Evolutionary conservation across 2,888 invertebrate genomes (phyloP).

Genomic region (Alsophila aescularia): DNA sequence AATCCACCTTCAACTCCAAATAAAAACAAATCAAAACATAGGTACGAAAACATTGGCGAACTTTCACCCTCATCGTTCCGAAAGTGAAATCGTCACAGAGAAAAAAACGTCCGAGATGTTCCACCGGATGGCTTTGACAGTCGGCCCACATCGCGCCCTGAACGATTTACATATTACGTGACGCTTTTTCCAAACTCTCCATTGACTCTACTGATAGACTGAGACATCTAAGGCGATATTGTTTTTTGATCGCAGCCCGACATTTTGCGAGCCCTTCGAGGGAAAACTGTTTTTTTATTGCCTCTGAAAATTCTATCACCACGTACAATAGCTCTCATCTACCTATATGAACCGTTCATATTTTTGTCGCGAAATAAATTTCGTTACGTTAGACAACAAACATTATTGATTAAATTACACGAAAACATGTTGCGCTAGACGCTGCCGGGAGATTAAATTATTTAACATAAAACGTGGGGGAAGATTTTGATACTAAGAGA

Average conservation of each 20-base stretch:
- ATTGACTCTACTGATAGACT: constrained; percentile 80
- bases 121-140: constrained; percentile 77
- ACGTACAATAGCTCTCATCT: constrained; percentile 8
- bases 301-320: constrained; percentile 68
- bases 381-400: constrained; percentile 53
- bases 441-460: constrained; percentile 68
- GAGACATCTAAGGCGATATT: constrained; percentile 78
- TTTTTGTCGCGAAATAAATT: constrained; percentile 51
- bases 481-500: constrained; percentile 64
- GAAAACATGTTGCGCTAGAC: constrained; percentile 64
- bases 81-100: constrained; percentile 71
- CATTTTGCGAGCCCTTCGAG: constrained; percentile 59
- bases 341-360: constrained; percentile 37
- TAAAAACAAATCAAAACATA: constrained; percentile 47
- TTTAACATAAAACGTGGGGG: constrained; percentile 64
- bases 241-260: constrained; percentile 70
- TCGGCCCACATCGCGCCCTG: constrained; percentile 80
- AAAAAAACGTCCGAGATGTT: constrained; percentile 71
- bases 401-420: constrained; percentile 71
- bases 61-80: constrained; percentile 55
- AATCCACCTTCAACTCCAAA: constrained; percentile 1
- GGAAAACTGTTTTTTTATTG: constrained; percentile 69
- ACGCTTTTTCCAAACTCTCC: constrained; percentile 77
- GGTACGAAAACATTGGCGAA: constrained; percentile 43
- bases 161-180: constrained; percentile 84